Base-by-base conservation (phyloP, 2,888 invertebrate species). In the Luffia ferchaultella region DNA sequence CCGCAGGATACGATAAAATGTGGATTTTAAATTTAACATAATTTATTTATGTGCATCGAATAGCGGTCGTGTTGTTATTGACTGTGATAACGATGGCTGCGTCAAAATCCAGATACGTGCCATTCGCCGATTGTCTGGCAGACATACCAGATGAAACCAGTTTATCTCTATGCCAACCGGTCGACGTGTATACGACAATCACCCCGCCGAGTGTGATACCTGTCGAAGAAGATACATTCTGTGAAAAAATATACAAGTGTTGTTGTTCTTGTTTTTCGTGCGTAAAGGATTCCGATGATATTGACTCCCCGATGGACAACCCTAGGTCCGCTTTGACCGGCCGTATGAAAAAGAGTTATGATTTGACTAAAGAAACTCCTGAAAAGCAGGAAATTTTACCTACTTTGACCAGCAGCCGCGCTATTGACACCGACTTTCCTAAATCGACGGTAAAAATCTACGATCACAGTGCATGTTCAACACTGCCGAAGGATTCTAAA, bases 1-100 rank as follows among this genome's bases (percentile, higher is more conserved):
- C 62, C 63, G 57, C 60, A 68, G 76, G 75, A 75, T 68, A 70
- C 65, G 77, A 79, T 80, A 79, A 73, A 69, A 70, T 63, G 63
- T 60, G 69, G 68, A 73, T 73, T 78, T 70, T 62, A 65, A 66
- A 55, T 65, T 67, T 63, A 61, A 61, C 65, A 68, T 61, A 65
- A 59, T 58, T 60, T 67, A 58, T 62, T 63, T 64, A 57, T 54
- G 59, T 62, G 60, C 58, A 62, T 61, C 64, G 60, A 50, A 56
- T 62, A 58, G 58, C 57, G 62, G 68, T 63, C 64, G 70, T 63
- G 70, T 67, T 62, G 63, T 58, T 41, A 42, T 40, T 18, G 56
- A 30, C 3, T 12, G 12, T 30, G 3, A 30, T 30, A 3, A 12
- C 5, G 12, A 30, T 30, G 30, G 12, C n/a, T n/a, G n/a, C 30